phyloP scores from a whole-genome alignment of 2,888 invertebrate species.

The Drosophila falleni region DNA sequence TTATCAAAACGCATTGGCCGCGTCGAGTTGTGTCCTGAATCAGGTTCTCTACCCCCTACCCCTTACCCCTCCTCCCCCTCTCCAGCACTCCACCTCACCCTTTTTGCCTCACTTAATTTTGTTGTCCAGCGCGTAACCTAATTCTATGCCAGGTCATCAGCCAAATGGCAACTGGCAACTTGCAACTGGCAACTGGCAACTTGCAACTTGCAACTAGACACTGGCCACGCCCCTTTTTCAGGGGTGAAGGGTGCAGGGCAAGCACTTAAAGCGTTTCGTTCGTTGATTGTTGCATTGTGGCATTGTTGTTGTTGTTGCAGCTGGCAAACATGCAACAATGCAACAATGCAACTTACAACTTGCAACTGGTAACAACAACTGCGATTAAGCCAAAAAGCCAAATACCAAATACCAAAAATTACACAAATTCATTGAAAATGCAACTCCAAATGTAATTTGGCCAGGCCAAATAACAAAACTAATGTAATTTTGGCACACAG shows the following conservation, averaged over 20 bases:
- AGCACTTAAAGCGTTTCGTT: slow-evolving; percentile 22
- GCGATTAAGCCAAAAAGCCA: slow-evolving; percentile 33
- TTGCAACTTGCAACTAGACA: not conserved
- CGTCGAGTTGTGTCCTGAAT: slow-evolving; percentile 19
- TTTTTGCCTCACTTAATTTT: not conserved
- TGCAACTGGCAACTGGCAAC: slow-evolving; percentile 18
- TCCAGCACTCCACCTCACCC: too few species aligned
- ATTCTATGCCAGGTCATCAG: slow-evolving; percentile 45
- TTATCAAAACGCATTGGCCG: slow-evolving; percentile 66
- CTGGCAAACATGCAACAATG: slow-evolving; percentile 33
- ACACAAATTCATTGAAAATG: slow-evolving; percentile 35
- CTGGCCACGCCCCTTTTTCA: slow-evolving; percentile 16
- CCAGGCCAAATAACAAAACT: slow-evolving; percentile 40
- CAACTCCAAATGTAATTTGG: slow-evolving; percentile 44
- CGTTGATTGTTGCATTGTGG: slow-evolving; percentile 33
- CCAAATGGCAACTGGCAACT: slow-evolving; percentile 24
- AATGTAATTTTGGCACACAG: slow-evolving; percentile 41
- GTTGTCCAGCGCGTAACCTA: slow-evolving; percentile 49
- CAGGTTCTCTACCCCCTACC: not conserved
- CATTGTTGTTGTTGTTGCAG: slow-evolving; percentile 20
- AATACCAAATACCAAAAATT: slow-evolving; percentile 29
- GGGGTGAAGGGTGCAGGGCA: not conserved
- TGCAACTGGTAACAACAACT: slow-evolving; percentile 2
- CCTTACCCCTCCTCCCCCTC: not conserved
- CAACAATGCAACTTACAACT: slow-evolving; percentile 14